phyloP scores from a whole-genome alignment of 2,888 invertebrate species.

The Drosophila emarginata region DNA sequence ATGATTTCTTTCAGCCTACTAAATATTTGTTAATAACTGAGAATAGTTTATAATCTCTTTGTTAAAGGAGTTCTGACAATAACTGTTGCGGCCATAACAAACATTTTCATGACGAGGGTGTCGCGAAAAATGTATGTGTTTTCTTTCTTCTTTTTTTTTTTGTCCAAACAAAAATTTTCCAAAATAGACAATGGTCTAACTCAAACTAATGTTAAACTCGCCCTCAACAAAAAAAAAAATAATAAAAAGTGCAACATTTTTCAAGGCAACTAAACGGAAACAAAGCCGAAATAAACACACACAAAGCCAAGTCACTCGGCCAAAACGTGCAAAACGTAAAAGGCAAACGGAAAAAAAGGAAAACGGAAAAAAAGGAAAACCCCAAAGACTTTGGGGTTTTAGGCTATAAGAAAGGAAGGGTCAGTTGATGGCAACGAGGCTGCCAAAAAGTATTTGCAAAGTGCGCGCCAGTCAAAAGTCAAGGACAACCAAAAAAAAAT shows the following conservation, averaged over 20 bases:
- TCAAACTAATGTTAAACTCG: slow-evolving; percentile 35
- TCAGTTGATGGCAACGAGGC: slow-evolving; percentile 68
- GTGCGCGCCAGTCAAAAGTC: slow-evolving; percentile 74
- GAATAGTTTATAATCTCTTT: neutral
- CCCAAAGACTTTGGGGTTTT: slow-evolving; percentile 51
- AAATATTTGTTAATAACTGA: too few relatives aligned
- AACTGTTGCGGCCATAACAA: slow-evolving; percentile 21
- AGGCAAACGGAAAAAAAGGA: slow-evolving; percentile 33
- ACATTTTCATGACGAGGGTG: slow-evolving; percentile 23
- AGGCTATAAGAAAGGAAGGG: slow-evolving; percentile 1
- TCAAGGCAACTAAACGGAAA: slow-evolving; percentile 58
- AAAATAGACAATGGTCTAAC: slow-evolving; percentile 65
- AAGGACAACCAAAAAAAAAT: slow-evolving; percentile 59
- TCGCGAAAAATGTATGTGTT: slow-evolving; percentile 25
- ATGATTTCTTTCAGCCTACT: too few relatives aligned
- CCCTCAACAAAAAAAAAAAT: slow-evolving; percentile 28
- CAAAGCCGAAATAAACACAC: slow-evolving; percentile 65
- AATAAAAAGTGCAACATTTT: slow-evolving; percentile 60
- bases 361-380: slow-evolving; percentile 52
- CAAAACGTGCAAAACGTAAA: slow-evolving; percentile 63
- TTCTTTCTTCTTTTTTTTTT: too few relatives aligned
- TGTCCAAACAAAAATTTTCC: slow-evolving; percentile 46
- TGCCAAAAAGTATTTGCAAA: slow-evolving; percentile 72
- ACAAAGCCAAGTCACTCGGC: slow-evolving; percentile 66
- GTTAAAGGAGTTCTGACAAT: neutral